phyloP scores from a whole-genome alignment of 2,113 vertebrate species.

The Romanogobio albipinnatus region DNA sequence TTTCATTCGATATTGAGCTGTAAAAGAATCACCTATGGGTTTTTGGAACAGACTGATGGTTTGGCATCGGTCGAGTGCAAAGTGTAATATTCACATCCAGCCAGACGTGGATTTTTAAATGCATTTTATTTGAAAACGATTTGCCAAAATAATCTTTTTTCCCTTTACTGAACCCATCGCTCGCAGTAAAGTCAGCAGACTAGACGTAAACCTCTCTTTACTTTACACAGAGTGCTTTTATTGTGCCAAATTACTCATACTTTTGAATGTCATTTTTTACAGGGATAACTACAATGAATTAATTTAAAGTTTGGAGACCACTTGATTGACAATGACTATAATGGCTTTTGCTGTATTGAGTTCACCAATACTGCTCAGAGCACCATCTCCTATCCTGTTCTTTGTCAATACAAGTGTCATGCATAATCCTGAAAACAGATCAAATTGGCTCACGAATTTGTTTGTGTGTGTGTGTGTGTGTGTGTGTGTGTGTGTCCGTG shows the following conservation, averaged over 20 bases:
- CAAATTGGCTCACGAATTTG: not conserved
- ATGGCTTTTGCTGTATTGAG: slow-evolving; percentile 68
- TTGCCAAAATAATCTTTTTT: slow-evolving; percentile 74
- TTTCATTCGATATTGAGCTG: slow-evolving; percentile 64
- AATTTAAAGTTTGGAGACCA: slow-evolving; percentile 58
- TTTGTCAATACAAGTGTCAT: slow-evolving; percentile 52
- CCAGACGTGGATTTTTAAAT: slow-evolving; percentile 66
- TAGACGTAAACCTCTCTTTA: slow-evolving; percentile 56
- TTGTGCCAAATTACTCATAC: slow-evolving; percentile 48
- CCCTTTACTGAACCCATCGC: slow-evolving; percentile 52
- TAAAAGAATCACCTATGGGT: slow-evolving; percentile 77
- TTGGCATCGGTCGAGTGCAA: slow-evolving; percentile 69
- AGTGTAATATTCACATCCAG: slow-evolving; percentile 60
- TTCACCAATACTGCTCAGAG: slow-evolving; percentile 39
- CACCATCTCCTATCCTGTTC: slow-evolving; percentile 51
- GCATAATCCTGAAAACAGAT: slow-evolving; percentile 54
- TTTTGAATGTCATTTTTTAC: slow-evolving; percentile 57
- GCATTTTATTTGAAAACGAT: slow-evolving; percentile 74
- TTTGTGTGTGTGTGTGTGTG: too few relatives aligned
- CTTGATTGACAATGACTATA: slow-evolving; percentile 60
- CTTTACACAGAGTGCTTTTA: slow-evolving; percentile 59
- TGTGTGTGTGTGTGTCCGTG: too few relatives aligned
- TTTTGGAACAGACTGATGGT: slow-evolving; percentile 63
- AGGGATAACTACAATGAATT: slow-evolving; percentile 50
- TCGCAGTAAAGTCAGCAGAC: slow-evolving; percentile 70